These are phyloP conservation scores for Thunnus maccoyii DNA, from an alignment of 2,113 vertebrate species.

Conservation along the genomic window DNA sequence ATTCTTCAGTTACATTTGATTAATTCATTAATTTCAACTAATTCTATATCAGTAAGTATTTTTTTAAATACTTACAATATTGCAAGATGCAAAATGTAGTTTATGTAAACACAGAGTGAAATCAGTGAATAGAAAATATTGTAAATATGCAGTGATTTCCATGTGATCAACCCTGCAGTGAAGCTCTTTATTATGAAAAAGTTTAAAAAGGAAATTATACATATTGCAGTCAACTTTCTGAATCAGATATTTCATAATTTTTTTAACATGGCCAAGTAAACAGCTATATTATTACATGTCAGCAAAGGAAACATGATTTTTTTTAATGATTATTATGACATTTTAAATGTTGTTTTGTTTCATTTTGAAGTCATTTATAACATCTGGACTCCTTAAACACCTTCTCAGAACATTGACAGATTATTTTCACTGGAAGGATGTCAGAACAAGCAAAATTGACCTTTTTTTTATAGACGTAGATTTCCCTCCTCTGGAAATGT, in stretches of 20 bases:
- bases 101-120: neutral
- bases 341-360: conserved; percentile 2
- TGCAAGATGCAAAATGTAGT: neutral
- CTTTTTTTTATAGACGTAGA: neutral
- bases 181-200: neutral
- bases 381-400: conserved; percentile 33
- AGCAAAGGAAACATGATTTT: neutral
- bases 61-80: neutral
- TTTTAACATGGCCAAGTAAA: neutral
- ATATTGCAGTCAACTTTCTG: no score
- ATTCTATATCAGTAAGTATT: neutral
- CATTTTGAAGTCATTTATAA: neutral
- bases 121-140: neutral
- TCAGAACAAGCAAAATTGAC: neutral
- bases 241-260: no score
- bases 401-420: conserved; percentile 16
- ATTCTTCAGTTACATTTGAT: neutral
- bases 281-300: neutral
- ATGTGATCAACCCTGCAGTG: neutral
- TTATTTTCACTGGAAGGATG: conserved; percentile 41
- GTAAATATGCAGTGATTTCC: neutral
- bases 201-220: no score
- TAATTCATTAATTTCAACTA: neutral
- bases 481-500: conserved; percentile 17
- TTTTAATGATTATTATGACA: neutral